These are phyloP conservation scores for Perdita meconis DNA, from an alignment of 2,888 invertebrate genomes.

Conservation along the genomic window DNA sequence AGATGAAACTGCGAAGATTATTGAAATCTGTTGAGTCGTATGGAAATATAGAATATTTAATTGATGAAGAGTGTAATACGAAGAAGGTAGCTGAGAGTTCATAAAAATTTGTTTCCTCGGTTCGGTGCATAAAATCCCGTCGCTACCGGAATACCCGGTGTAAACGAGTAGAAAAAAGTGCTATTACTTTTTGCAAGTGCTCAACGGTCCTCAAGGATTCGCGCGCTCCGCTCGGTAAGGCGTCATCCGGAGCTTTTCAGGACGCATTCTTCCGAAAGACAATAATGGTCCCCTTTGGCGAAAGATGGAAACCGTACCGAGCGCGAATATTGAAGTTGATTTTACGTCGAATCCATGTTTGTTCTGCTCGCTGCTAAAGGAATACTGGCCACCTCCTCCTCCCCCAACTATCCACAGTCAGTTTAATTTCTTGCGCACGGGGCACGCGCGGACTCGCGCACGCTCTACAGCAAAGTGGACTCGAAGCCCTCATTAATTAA, in stretches of 20 bases:
- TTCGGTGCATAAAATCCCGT: too few species aligned
- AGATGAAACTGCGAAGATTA: too few species aligned
- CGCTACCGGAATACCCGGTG: too few species aligned
- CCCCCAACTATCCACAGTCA: neutral
- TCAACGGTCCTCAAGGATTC: too few species aligned
- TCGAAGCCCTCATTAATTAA: slow-evolving; percentile 1
- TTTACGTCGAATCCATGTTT: slow-evolving; percentile 15
- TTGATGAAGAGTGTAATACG: too few species aligned
- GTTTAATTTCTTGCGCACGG: slow-evolving; percentile 7
- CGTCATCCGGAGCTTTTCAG: neutral
- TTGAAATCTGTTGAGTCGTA: too few species aligned
- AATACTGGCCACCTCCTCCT: neutral
- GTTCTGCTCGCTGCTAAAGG: neutral
- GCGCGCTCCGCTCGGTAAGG: neutral
- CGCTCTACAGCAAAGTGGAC: neutral
- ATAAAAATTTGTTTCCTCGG: too few species aligned
- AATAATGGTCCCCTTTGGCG: slow-evolving; percentile 23
- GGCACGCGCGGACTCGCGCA: too few species aligned
- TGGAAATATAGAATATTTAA: too few species aligned
- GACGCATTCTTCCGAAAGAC: neutral
- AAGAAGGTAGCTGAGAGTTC: too few species aligned
- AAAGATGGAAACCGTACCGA: neutral
- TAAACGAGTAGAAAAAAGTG: too few species aligned
- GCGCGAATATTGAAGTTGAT: neutral
- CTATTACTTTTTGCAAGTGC: too few species aligned